Percentiles rank a stretch among this genome's conserved stretches.
Conservation (phyloP, 2,113 vertebrate genomes). For the Fukomys damarensis region DNA sequence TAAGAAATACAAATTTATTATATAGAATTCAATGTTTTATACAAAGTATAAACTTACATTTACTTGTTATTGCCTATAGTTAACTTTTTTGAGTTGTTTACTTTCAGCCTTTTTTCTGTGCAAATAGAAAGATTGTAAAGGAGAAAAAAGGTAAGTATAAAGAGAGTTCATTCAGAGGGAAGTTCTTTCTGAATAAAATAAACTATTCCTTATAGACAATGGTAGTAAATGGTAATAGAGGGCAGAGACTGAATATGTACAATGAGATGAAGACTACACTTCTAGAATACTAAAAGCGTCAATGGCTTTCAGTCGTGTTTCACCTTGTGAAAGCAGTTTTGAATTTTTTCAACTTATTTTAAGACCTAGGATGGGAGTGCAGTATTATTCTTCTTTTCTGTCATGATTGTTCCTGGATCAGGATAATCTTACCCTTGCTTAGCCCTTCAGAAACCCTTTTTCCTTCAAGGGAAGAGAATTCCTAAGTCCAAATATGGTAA, state of each 20-base stretch:
- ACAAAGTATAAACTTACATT: slow-evolving; percentile 36
- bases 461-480: background rate
- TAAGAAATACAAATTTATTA: background rate
- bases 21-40: slow-evolving; percentile 32
- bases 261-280: background rate
- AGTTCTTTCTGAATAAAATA: slow-evolving; percentile 60
- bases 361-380: background rate
- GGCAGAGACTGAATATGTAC: slow-evolving; percentile 51
- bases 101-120: slow-evolving; percentile 12
- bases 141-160: background rate
- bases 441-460: background rate
- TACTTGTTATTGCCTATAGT: background rate
- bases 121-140: slow-evolving; percentile 14
- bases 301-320: background rate
- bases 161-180: slow-evolving; percentile 57
- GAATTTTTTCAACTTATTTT: slow-evolving; percentile 56
- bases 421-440: slow-evolving; percentile 42
- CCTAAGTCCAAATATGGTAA: background rate
- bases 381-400: slow-evolving; percentile 14
- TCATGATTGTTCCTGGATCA: background rate
- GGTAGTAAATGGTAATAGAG: slow-evolving; percentile 50
- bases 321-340: slow-evolving; percentile 18
- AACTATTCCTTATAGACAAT: slow-evolving; percentile 56
- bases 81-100: slow-evolving; percentile 42
- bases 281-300: slow-evolving; percentile 28